These are phyloP conservation scores for Zaprionus ornatus DNA, from an alignment of 1,140 invertebrate species.

Conservation along the genomic window DNA sequence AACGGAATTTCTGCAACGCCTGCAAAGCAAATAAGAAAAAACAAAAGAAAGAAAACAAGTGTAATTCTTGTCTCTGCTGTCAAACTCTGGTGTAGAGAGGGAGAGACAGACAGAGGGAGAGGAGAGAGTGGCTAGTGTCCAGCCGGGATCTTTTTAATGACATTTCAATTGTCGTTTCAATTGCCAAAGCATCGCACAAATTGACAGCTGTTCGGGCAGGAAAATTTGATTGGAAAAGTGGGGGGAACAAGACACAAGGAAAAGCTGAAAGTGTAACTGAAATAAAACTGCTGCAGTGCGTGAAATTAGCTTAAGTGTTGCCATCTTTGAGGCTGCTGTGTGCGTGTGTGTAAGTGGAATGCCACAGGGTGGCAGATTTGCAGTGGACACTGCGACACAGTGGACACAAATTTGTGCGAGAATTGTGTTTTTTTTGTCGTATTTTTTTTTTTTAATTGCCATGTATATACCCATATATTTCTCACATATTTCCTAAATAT, in stretches of 20 bases:
- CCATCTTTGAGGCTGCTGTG: background rate
- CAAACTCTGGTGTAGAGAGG: background rate
- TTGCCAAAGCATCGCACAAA: conserved; percentile 25
- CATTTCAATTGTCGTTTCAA: conserved; percentile 59
- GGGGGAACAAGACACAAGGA: background rate
- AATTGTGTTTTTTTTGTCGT: background rate
- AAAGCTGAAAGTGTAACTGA: conserved; percentile 15
- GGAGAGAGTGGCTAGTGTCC: background rate
- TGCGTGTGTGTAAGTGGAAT: conserved; percentile 33
- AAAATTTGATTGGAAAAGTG: conserved; percentile 57
- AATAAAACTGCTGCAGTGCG: conserved; percentile 46
- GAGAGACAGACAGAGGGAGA: background rate
- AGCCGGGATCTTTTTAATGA: conserved; percentile 46
- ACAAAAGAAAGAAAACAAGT: conserved; percentile 8
- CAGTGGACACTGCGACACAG: background rate
- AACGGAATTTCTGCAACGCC: conserved; percentile 49
- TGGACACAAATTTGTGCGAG: background rate
- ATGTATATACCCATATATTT: background rate
- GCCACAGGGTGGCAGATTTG: conserved; percentile 14
- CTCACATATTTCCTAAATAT: no score
- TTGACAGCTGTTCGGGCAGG: conserved; percentile 57
- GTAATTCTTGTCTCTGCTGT: background rate
- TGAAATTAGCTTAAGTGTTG: conserved; percentile 79
- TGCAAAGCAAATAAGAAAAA: conserved; percentile 1
- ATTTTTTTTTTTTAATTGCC: background rate